phyloP scores from a whole-genome alignment of 1,140 invertebrate species.

The Drosophila kepulauana region DNA sequence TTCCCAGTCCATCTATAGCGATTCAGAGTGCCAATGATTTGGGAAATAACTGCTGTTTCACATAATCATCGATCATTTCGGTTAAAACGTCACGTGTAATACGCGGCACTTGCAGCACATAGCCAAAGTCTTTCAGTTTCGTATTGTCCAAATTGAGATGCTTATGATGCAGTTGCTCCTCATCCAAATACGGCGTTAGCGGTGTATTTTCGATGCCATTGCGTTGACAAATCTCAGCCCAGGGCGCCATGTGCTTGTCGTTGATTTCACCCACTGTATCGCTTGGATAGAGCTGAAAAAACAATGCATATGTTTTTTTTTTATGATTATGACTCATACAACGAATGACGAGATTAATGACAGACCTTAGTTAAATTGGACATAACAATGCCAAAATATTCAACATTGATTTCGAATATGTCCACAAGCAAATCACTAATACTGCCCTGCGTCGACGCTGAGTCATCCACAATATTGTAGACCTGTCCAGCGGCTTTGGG shows the following conservation, averaged over 20 bases:
- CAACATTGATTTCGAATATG: conserved; percentile 94
- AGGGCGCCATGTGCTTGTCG: conserved; percentile 95
- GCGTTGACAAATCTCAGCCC: conserved; percentile 93
- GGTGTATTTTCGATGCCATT: conserved; percentile 93
- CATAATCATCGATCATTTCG: conserved; percentile 85
- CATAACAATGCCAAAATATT: conserved; percentile 92
- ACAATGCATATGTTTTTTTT: conserved; percentile 2
- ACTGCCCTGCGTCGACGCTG: conserved; percentile 92
- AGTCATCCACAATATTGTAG: conserved; percentile 94
- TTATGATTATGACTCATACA: conserved; percentile 22
- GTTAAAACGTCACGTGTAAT: conserved; percentile 88
- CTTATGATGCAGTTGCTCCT: conserved; percentile 92
- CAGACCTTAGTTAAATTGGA: conserved; percentile 90
- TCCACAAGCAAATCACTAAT: conserved; percentile 92
- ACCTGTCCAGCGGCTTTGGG: conserved; percentile 87
- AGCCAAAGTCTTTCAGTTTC: conserved; percentile 88
- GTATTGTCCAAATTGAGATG: conserved; percentile 91
- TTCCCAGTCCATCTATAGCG: neutral
- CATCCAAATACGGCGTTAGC: conserved; percentile 93
- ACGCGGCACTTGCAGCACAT: conserved; percentile 86
- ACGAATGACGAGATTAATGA: neutral
- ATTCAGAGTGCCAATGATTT: conserved; percentile 71
- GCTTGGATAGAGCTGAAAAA: conserved; percentile 82
- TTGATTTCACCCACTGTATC: conserved; percentile 94
- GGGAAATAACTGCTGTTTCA: conserved; percentile 78